Evolutionary conservation across 2,797 vertebrate species (phyloP).

Genomic region (Acipenser ruthenus): DNA sequence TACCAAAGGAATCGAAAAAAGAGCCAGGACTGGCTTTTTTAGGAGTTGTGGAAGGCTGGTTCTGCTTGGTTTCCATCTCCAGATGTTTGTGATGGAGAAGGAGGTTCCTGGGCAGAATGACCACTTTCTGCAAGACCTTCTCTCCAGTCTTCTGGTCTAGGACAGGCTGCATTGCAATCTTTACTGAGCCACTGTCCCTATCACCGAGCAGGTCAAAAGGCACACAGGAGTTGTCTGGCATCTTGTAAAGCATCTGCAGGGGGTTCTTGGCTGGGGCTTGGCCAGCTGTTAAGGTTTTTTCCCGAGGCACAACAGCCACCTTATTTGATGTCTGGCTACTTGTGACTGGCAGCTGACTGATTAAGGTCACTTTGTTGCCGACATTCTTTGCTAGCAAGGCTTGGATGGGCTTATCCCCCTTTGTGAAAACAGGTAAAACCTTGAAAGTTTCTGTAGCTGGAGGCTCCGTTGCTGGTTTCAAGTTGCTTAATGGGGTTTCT

Average conservation of each 20-base stretch:
- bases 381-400: constrained; percentile 91
- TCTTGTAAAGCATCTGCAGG: constrained; percentile 70
- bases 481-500: constrained; percentile 47
- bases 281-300: constrained; percentile 46
- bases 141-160: constrained; percentile 68
- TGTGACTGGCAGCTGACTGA: constrained; percentile 60
- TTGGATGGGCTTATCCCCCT: constrained; percentile 89
- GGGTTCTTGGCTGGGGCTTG: constrained; percentile 57
- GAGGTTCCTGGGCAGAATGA: constrained; percentile 79
- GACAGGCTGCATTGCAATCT: constrained; percentile 70
- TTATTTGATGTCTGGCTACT: constrained; percentile 48
- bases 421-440: constrained; percentile 42
- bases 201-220: constrained; percentile 60
- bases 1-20: constrained; percentile 45
- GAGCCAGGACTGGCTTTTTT: constrained; percentile 36
- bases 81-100: constrained; percentile 52
- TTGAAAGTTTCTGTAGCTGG: constrained; percentile 22
- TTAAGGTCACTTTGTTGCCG: constrained; percentile 99
- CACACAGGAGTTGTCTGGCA: constrained; percentile 59
- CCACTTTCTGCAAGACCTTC: constrained; percentile 76
- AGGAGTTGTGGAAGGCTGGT: constrained; percentile 31
- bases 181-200: constrained; percentile 51
- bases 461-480: constrained; percentile 29
- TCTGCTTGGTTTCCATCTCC: constrained; percentile 45
- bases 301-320: constrained; percentile 36